Evolutionary conservation across 1,140 invertebrate species (phyloP), one percentile per base, ranked within the genome.

Genomic region (Aphidius ervi): DNA sequence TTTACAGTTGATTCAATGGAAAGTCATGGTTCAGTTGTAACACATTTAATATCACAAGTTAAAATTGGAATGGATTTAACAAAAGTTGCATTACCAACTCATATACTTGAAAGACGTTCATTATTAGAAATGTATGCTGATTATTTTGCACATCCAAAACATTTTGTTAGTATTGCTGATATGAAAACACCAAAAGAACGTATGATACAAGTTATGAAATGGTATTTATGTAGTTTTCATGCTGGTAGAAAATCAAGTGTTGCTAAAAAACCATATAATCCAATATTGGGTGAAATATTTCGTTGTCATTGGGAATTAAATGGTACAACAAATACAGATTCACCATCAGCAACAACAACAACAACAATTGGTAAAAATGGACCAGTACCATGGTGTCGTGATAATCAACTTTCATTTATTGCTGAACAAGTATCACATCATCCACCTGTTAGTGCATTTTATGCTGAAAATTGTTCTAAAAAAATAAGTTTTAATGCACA

Each of bases 381-480:
- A 2, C 90, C 91, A 8, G 83, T 94, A 55, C 88, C 89, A 10
- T 93, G 92, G 92, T 91, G 89, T 71, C 83, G 82, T 6, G 81
- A 84, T 45, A 84, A 91, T 77, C 90, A 95, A 70, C 82, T 96
- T 5, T 87, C 88, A 7, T 99, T 98, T 79, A 86, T 97, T 62
- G 95, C 97, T 4, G 97, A 99, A 80, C 97, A 99, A 83, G 97
- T 99, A 5, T 98, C 95, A 8, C 97, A 99, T 84, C 97, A 99
- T 85, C 98, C 97, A 9, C 97, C 97, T 92, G 92, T 98, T 67
- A 97, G 94, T 68, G 96, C 94, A 10, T 98, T 98, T 81, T 98
- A 98, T 83, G 95, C 94, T 55, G 96, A 98, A 79, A 92, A 96
- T 81, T 87, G 88, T 62, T 86, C 88, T 62, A 96, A 95, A 78